Base-by-base conservation (phyloP, 2,888 invertebrate species). In the Limulus polyphemus region DNA sequence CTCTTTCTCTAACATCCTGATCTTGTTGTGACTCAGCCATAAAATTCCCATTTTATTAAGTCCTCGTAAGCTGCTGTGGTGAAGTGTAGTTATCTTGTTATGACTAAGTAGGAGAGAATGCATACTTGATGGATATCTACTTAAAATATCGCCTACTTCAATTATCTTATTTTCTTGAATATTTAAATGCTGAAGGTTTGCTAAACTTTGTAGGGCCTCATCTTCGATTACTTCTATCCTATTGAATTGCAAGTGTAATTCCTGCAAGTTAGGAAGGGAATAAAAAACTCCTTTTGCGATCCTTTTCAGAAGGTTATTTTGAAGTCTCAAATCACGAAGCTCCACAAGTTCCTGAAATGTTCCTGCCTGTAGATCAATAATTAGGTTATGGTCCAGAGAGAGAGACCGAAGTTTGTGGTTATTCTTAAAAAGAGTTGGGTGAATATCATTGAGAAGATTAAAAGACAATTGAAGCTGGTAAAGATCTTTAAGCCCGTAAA, bases 161-260 rank as follows among this genome's bases (percentile, higher is more conserved):
- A 84, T 82, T 55, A 93, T 78, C 48, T 83, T 81, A 75, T 92
- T 92, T 58, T 87, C 87, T 74, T 90, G 88, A 67, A 94, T 80
- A 78, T 92, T 90, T 63, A 94, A 84, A 74, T 90, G 90, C 72
- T 90, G 88, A 62, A 94, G 80, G 56, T 70, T 72, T 7, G 68
- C 68, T 55, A 77, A 67, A 17, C 74, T 74, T 49, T 68, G 64
- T 56, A 77, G 73, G 4, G 74, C 71, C 55, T 73, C 69, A 54
- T 69, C 69, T 58, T 73, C 72, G 17, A 93, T 88, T 62, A 82
- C 83, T 62, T 86, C 84, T 69, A 93, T 87, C 56, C 82, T 78
- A 77, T 93, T 93, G 77, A 90, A 88, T 74, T 93, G 91, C 66
- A 92, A 80, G 78, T 92, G 90, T 57, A 93, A 76, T 75, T 92